phyloP scores from a whole-genome alignment of 2,888 invertebrate genomes.

The Hecatera dysodea region DNA sequence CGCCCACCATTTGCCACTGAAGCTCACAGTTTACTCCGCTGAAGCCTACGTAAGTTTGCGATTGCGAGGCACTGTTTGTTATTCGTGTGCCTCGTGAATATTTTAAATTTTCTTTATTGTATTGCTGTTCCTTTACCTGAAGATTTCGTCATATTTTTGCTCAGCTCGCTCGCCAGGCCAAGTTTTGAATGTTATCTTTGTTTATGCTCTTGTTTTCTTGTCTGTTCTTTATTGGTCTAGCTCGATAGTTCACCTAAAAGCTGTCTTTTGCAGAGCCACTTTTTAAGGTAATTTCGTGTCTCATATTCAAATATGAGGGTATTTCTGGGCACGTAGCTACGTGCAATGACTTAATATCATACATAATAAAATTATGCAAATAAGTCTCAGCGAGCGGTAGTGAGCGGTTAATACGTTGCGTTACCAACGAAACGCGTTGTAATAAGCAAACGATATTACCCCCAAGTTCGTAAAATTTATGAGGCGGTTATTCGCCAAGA shows the following conservation, averaged over 20 bases:
- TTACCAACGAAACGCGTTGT: constrained; percentile 78
- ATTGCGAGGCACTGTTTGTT: constrained; percentile 65
- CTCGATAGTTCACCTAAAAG: constrained; percentile 8
- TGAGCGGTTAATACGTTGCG: constrained; percentile 76
- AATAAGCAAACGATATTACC: constrained; percentile 85
- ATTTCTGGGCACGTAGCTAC: constrained; percentile 41
- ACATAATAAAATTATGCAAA: constrained; percentile 80
- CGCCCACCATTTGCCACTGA: constrained; percentile 71
- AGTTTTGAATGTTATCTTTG: constrained; percentile 56
- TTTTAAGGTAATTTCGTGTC: constrained; percentile 15
- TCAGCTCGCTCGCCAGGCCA: constrained; percentile 26
- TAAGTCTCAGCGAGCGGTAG: constrained; percentile 74
- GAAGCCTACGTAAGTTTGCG: constrained; percentile 69
- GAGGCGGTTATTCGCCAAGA: constrained; percentile 83
- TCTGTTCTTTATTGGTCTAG: constrained; percentile 36
- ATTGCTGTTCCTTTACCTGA: constrained; percentile 65
- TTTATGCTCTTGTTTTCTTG: constrained; percentile 56
- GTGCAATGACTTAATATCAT: constrained; percentile 62
- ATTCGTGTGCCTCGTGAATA: constrained; percentile 64
- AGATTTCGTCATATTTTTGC: constrained; percentile 64
- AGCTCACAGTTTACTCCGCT: constrained; percentile 68
- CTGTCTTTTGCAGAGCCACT: neutral
- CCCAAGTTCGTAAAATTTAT: constrained; percentile 85
- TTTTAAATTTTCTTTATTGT: constrained; percentile 67
- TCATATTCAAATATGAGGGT: constrained; percentile 32